Conservation (phyloP, 2,797 vertebrate species). For the Microctenopoma stevenorrisi region DNA sequence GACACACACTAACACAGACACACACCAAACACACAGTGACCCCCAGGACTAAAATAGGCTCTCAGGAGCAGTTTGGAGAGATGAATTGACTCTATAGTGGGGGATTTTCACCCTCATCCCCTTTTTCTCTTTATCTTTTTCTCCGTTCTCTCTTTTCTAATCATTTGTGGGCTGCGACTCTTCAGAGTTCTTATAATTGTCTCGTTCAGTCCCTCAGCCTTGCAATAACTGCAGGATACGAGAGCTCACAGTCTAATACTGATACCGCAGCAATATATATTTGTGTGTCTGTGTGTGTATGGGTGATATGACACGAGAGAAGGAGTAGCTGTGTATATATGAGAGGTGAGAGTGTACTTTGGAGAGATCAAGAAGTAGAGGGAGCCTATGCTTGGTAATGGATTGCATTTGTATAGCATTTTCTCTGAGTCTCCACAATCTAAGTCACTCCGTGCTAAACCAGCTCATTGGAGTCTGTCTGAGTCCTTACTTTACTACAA, state of each 20-base stretch:
- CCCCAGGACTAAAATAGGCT: slow-evolving; percentile 90
- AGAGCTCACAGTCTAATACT: slow-evolving; percentile 81
- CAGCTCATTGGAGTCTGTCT: slow-evolving; percentile 56
- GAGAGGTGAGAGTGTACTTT: slow-evolving; percentile 60
- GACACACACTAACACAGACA: slow-evolving; percentile 43
- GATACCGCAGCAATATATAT: slow-evolving; percentile 76
- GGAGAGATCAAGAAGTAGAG: slow-evolving; percentile 66
- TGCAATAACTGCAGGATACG: slow-evolving; percentile 84
- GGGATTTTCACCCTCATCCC: slow-evolving; percentile 83
- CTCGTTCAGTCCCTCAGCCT: slow-evolving; percentile 81
- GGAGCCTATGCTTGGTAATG: slow-evolving; percentile 67
- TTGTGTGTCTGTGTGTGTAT: slow-evolving; percentile 68
- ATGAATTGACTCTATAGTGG: slow-evolving; percentile 85
- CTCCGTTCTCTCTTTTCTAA: slow-evolving; percentile 81
- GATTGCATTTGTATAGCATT: slow-evolving; percentile 76
- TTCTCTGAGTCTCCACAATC: slow-evolving; percentile 65
- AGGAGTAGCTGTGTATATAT: slow-evolving; percentile 52
- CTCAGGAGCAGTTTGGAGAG: slow-evolving; percentile 88
- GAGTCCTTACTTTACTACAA: slow-evolving; percentile 28
- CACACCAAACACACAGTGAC: slow-evolving; percentile 82
- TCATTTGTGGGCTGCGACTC: slow-evolving; percentile 83
- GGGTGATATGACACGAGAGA: slow-evolving; percentile 52
- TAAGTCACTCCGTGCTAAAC: slow-evolving; percentile 61
- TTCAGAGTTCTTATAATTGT: slow-evolving; percentile 87
- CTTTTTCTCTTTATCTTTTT: slow-evolving; percentile 80